Percentiles rank a stretch among this genome's conserved stretches.
These are phyloP conservation scores for Cheilosia grossa DNA, from an alignment of 2,888 invertebrate species.

Conservation along the genomic window DNA sequence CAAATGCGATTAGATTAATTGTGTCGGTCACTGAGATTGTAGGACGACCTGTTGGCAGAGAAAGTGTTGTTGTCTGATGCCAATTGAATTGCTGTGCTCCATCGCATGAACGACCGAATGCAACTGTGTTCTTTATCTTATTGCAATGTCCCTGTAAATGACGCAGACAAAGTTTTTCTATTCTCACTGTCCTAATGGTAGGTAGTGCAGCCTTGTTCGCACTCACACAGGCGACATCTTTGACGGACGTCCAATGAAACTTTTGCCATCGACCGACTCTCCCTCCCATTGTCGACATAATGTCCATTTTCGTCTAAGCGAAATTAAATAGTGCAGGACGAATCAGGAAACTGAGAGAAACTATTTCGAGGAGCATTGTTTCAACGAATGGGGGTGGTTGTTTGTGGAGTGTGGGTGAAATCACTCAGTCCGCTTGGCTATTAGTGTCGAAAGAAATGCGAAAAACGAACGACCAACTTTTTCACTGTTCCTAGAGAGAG, in stretches of 20 bases:
- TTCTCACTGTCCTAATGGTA: neutral
- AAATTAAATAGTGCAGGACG: slow-evolving; percentile 10
- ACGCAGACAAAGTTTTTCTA: neutral
- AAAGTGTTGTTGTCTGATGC: neutral
- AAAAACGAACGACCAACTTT: slow-evolving; percentile 27
- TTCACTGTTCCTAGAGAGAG: slow-evolving; percentile 38
- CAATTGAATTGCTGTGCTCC: too few relatives aligned
- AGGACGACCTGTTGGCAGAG: slow-evolving; percentile 26
- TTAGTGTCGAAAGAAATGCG: slow-evolving; percentile 38
- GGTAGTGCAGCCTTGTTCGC: neutral
- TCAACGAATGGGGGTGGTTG: slow-evolving; percentile 3
- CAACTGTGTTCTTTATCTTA: neutral
- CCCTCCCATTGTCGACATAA: slow-evolving; percentile 58
- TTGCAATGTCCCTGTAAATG: neutral
- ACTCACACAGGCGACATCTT: slow-evolving; percentile 26
- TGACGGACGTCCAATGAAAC: slow-evolving; percentile 45
- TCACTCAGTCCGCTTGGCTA: neutral
- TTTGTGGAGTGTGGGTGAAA: neutral
- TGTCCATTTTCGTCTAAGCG: slow-evolving; percentile 46
- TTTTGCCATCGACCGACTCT: slow-evolving; percentile 22
- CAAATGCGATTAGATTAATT: slow-evolving; percentile 43
- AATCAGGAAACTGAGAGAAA: slow-evolving; percentile 35
- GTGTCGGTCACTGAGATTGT: slow-evolving; percentile 6
- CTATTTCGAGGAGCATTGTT: slow-evolving; percentile 39
- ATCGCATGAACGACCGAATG: neutral